A percentile compares a stretch with the other conserved stretches of the same genome.
phyloP scores from a whole-genome alignment of 2,113 vertebrate genomes.

The Brachirus orientalis region DNA sequence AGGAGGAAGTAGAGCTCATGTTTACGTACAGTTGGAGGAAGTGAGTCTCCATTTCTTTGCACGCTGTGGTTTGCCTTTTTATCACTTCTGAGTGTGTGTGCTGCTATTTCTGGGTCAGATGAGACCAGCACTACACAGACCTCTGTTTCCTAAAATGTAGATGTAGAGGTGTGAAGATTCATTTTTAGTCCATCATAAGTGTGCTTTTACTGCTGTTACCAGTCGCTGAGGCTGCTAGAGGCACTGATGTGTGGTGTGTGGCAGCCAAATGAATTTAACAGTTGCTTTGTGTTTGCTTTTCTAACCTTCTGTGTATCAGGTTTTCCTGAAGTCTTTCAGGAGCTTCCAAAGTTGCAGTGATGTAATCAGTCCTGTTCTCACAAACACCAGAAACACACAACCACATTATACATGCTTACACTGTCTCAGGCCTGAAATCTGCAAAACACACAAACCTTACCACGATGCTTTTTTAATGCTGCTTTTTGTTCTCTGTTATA shows the following conservation, averaged over 20 bases:
- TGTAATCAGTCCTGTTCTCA: conserved; percentile 49
- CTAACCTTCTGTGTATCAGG: conserved; percentile 10
- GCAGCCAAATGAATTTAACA: conserved; percentile 12
- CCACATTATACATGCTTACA: conserved; percentile 41
- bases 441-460: conserved; percentile 22
- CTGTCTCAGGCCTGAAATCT: conserved; percentile 72
- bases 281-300: conserved; percentile 13
- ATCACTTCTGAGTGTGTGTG: conserved; percentile 28
- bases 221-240: conserved; percentile 21
- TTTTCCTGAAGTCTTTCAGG: conserved; percentile 30
- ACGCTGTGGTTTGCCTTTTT: conserved; percentile 55
- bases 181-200: conserved; percentile 49
- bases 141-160: conserved; percentile 34
- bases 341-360: conserved; percentile 57
- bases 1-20: conserved; percentile 53
- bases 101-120: conserved; percentile 46
- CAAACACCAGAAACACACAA: conserved; percentile 42
- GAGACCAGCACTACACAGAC: conserved; percentile 25
- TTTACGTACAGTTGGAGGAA: conserved; percentile 48
- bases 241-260: conserved; percentile 18
- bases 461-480: conserved; percentile 49
- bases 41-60: conserved; percentile 39
- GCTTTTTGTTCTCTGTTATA: conserved; percentile 42
- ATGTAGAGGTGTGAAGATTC: conserved; percentile 37
- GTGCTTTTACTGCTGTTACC: conserved; percentile 45